Conservation (phyloP, 1,140 invertebrate species). For the Papilio aristodemus region DNA sequence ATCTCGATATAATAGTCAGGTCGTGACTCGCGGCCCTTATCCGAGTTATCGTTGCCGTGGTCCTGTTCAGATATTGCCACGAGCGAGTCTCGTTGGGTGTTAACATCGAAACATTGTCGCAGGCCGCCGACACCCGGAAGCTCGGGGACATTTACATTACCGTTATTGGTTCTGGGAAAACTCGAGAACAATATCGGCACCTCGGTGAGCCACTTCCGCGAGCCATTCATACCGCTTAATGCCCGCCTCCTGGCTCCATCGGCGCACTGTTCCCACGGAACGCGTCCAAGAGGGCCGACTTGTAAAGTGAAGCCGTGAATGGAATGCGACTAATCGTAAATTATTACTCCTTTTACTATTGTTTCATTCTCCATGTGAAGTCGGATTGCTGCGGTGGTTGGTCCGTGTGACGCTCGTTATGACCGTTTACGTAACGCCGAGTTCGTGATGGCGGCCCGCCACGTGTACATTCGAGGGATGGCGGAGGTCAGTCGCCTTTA, state of each 20-base stretch:
- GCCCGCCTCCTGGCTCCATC: conserved; percentile 43
- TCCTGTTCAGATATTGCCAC: conserved; percentile 48
- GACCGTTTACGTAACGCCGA: conserved; percentile 36
- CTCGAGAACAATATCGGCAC: conserved; percentile 62
- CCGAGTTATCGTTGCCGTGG: conserved; percentile 58
- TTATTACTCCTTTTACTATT: conserved; percentile 22
- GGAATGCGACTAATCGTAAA: conserved; percentile 33
- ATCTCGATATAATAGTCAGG: conserved; percentile 56
- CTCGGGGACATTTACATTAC: conserved; percentile 68
- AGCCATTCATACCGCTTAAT: conserved; percentile 49
- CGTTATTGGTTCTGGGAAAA: conserved; percentile 65
- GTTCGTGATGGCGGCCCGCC: conserved; percentile 41
- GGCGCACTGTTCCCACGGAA: conserved; percentile 42
- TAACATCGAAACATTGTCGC: conserved; percentile 71
- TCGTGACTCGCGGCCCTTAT: conserved; percentile 72
- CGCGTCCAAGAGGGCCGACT: conserved; percentile 8
- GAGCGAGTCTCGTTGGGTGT: conserved; percentile 52
- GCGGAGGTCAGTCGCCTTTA: conserved; percentile 64
- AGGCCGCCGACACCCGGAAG: conserved; percentile 62
- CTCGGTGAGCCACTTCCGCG: conserved; percentile 51
- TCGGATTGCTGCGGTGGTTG: not conserved
- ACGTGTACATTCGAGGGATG: conserved; percentile 53
- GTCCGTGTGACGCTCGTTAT: conserved; percentile 8
- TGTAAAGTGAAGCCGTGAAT: conserved; percentile 29
- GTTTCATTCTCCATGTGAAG: conserved; percentile 18